Conservation (phyloP, 1,140 invertebrate species). For the Bicyclus anynana region DNA sequence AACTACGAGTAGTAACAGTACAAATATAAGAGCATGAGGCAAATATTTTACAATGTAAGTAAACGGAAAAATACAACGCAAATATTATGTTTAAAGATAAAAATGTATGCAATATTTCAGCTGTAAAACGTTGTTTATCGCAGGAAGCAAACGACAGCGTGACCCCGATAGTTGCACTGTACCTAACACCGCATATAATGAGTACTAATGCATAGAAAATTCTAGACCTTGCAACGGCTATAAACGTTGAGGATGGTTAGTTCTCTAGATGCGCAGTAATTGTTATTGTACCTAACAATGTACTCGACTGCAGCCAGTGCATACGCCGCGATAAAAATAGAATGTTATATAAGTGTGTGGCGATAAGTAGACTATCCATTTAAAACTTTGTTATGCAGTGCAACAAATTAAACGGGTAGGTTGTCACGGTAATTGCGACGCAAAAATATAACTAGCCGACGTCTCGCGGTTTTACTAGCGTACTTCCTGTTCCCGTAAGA, state of each 20-base stretch:
- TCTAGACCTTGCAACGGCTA: conserved; percentile 31
- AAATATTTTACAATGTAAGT: neutral
- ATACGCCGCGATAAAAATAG: conserved; percentile 13
- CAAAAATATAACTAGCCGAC: no score
- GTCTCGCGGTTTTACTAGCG: no score
- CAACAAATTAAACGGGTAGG: neutral
- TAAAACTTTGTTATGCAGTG: neutral
- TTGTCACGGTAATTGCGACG: neutral
- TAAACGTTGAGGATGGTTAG: conserved; percentile 47
- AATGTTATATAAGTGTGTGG: conserved; percentile 7
- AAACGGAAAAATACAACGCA: neutral
- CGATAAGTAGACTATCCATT: neutral
- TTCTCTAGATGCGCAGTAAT: conserved; percentile 25
- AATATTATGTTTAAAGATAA: conserved; percentile 3
- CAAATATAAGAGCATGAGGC: neutral
- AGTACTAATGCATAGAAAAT: conserved; percentile 31
- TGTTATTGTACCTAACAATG: conserved; percentile 13
- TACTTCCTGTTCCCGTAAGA: no score
- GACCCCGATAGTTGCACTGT: conserved; percentile 12
- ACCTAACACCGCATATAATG: neutral
- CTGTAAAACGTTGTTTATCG: conserved; percentile 23
- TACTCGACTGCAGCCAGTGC: neutral
- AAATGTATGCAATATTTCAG: conserved; percentile 12
- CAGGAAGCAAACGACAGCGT: conserved; percentile 25
- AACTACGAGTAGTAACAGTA: neutral